Percentiles rank a stretch among this genome's conserved stretches.
These are phyloP conservation scores for Patella pellucida DNA, from an alignment of 2,888 invertebrate species.

Conservation along the genomic window DNA sequence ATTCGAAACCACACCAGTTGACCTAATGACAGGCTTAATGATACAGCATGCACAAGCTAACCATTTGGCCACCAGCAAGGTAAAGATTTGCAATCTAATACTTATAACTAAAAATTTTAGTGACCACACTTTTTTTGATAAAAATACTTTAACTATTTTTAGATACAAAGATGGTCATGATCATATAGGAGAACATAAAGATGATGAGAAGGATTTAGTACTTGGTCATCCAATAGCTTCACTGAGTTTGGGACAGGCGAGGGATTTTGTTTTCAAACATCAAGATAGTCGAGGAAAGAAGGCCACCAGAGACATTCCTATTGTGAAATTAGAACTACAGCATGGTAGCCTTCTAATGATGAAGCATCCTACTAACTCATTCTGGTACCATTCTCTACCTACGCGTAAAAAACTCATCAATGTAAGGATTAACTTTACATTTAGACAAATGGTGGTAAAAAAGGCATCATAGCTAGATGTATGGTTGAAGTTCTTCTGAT, in stretches of 20 bases:
- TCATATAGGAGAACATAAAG: slow-evolving; percentile 81
- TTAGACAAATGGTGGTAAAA: slow-evolving; percentile 49
- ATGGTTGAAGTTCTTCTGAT: not conserved
- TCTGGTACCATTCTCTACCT: slow-evolving; percentile 82
- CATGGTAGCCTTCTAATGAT: slow-evolving; percentile 80
- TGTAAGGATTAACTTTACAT: slow-evolving; percentile 77
- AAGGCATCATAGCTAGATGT: not conserved
- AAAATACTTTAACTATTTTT: slow-evolving; percentile 16
- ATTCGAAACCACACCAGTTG: too few species aligned
- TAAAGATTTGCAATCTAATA: too few species aligned
- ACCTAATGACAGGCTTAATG: too few species aligned
- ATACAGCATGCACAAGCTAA: too few species aligned
- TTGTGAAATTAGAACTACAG: slow-evolving; percentile 75
- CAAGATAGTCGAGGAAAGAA: slow-evolving; percentile 63
- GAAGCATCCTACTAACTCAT: slow-evolving; percentile 80
- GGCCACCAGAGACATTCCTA: slow-evolving; percentile 43
- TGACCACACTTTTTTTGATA: not conserved
- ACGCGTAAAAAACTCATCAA: slow-evolving; percentile 75
- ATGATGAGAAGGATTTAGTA: slow-evolving; percentile 80
- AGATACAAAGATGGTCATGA: slow-evolving; percentile 80
- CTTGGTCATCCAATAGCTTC: slow-evolving; percentile 78
- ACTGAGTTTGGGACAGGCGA: slow-evolving; percentile 77
- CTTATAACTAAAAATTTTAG: not conserved
- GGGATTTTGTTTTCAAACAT: slow-evolving; percentile 79
- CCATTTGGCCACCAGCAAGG: too few species aligned